These are phyloP conservation scores for Heptranchias perlo DNA, from an alignment of 2,113 vertebrate genomes.

Conservation along the genomic window DNA sequence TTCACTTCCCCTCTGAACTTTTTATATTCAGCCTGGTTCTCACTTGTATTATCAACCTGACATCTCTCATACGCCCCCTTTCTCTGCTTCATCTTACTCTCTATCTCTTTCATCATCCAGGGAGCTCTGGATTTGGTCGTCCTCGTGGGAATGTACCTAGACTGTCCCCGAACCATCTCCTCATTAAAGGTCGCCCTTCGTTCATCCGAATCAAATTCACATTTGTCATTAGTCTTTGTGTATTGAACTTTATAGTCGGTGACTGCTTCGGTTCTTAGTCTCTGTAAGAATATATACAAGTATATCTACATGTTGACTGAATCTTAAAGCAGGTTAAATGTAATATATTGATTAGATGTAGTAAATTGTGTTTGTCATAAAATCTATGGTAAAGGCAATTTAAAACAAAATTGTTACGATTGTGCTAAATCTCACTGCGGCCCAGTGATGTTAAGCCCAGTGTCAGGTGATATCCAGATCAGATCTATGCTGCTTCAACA, in stretches of 20 bases:
- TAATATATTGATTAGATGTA: neutral
- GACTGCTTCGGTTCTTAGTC: neutral
- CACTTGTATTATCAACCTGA: no score
- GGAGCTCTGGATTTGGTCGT: no score
- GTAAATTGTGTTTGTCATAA: neutral
- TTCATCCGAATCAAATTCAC: neutral
- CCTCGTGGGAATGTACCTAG: no score
- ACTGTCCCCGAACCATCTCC: no score
- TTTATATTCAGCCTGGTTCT: no score
- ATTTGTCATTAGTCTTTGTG: neutral
- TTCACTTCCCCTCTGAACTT: no score
- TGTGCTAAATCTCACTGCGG: neutral
- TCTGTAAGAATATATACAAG: neutral
- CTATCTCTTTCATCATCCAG: no score
- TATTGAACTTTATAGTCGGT: neutral
- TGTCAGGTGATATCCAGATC: neutral
- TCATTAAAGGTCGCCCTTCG: no score
- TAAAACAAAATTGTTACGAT: neutral
- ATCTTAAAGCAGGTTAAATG: neutral
- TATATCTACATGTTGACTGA: neutral
- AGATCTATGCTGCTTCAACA: neutral
- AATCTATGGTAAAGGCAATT: neutral
- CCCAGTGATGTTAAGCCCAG: neutral
- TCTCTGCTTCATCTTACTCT: no score
- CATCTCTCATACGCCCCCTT: no score